These are phyloP conservation scores for Cyprinodon brontotheroides DNA, from an alignment of 2,113 vertebrate species.

Conservation along the genomic window DNA sequence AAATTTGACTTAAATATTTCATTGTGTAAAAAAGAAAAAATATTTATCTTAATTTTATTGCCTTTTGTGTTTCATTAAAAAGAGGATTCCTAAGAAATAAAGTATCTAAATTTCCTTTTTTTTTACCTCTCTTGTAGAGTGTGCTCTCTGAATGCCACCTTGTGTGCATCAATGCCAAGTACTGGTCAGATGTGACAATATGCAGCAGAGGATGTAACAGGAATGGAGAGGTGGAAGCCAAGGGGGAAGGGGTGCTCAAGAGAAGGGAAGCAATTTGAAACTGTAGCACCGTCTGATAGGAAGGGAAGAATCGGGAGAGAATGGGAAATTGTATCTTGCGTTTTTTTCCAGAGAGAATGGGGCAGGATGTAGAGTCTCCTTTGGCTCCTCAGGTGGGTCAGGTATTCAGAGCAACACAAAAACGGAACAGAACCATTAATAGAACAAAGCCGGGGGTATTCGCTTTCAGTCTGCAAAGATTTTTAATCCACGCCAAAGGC, in stretches of 20 bases:
- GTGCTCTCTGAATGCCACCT: slow-evolving; percentile 38
- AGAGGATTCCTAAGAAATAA: slow-evolving; percentile 69
- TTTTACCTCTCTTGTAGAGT: slow-evolving; percentile 9
- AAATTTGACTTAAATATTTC: slow-evolving; percentile 80
- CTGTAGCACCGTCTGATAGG: slow-evolving; percentile 53
- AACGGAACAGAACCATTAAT: slow-evolving; percentile 72
- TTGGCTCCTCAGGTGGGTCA: slow-evolving; percentile 68
- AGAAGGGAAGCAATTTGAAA: slow-evolving; percentile 70
- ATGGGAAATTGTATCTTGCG: slow-evolving; percentile 62
- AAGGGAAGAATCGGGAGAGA: slow-evolving; percentile 42
- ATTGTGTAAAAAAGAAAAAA: slow-evolving; percentile 78
- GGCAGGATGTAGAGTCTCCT: slow-evolving; percentile 49
- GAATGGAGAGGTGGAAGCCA: slow-evolving; percentile 24
- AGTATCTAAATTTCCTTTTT: slow-evolving; percentile 1
- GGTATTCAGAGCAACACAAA: slow-evolving; percentile 69
- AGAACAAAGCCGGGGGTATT: slow-evolving; percentile 63
- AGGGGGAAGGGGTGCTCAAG: not conserved
- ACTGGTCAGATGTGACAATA: slow-evolving; percentile 62
- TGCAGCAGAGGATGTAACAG: slow-evolving; percentile 48
- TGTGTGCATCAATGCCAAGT: slow-evolving; percentile 58
- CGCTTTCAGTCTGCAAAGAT: slow-evolving; percentile 54
- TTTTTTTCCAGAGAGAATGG: slow-evolving; percentile 36
- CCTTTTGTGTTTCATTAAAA: slow-evolving; percentile 83
- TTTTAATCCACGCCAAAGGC: slow-evolving; percentile 28
- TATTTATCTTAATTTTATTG: slow-evolving; percentile 88